Evolutionary conservation across 2,888 invertebrate species (phyloP).

Genomic region (Mayetiola destructor): DNA sequence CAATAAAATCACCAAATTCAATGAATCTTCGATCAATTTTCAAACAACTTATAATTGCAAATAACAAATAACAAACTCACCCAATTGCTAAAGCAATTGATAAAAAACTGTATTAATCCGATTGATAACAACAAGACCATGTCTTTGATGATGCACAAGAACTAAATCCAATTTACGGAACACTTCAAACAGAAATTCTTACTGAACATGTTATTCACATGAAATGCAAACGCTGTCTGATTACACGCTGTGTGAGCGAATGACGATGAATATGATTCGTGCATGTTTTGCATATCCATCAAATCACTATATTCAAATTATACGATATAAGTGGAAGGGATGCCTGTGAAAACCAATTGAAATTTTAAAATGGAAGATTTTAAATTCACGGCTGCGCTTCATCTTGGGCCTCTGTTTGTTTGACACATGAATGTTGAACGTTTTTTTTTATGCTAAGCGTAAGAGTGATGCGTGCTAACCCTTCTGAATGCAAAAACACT

Average conservation of each 20-base stretch:
- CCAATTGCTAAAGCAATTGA: neutral
- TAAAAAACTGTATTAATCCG: constrained; percentile 10
- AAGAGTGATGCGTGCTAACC: constrained; percentile 13
- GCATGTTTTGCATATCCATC: constrained; percentile 5
- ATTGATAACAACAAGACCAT: neutral
- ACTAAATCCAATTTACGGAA: too few relatives aligned
- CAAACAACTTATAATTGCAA: constrained; percentile 2
- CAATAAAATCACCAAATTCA: too few relatives aligned
- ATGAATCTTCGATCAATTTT: constrained; percentile 6
- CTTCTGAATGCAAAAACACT: constrained; percentile 9
- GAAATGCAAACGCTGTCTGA: neutral
- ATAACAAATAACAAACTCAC: constrained; percentile 12
- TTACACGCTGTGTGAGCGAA: neutral
- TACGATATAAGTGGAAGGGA: neutral
- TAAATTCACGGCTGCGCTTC: constrained; percentile 6
- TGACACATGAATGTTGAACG: neutral
- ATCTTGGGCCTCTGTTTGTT: neutral
- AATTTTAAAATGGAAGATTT: constrained; percentile 6
- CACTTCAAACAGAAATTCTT: too few relatives aligned
- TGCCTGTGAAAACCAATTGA: neutral
- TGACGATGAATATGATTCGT: neutral
- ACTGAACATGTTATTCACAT: neutral
- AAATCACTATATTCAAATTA: neutral
- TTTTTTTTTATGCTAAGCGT: constrained; percentile 1
- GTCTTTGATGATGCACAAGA: too few relatives aligned